These are phyloP conservation scores for Acanthococcus lagerstroemiae DNA, from an alignment of 2,888 invertebrate genomes.

Conservation along the genomic window DNA sequence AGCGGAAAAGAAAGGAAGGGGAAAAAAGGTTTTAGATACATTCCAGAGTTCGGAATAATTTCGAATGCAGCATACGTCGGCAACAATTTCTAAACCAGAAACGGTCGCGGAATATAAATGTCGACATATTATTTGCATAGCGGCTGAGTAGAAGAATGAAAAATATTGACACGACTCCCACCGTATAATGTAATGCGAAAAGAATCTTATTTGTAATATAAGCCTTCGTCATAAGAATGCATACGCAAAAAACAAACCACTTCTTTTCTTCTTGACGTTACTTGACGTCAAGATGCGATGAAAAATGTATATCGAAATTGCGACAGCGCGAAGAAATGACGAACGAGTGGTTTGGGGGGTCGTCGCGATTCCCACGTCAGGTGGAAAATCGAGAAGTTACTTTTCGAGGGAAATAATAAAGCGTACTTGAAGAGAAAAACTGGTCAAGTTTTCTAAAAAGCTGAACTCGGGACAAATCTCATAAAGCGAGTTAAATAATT, in stretches of 20 bases:
- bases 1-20: neutral
- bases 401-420: no score
- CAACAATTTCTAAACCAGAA: constrained; percentile 27
- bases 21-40: neutral
- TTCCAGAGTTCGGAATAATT: constrained; percentile 5
- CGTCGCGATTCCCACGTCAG: no score
- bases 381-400: no score
- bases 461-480: no score
- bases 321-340: no score
- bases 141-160: constrained; percentile 24
- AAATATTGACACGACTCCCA: constrained; percentile 25
- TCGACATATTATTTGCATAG: constrained; percentile 16
- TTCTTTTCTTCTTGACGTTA: neutral
- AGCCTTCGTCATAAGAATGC: constrained; percentile 17
- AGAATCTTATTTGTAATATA: constrained; percentile 24
- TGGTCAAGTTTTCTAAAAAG: no score
- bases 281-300: no score
- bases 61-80: constrained; percentile 22
- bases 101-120: constrained; percentile 17
- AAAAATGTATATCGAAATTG: no score
- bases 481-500: no score
- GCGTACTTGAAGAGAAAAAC: no score
- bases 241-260: neutral
- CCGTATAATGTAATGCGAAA: constrained; percentile 25
- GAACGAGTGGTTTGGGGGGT: no score